Evolutionary conservation across 2,113 vertebrate species (phyloP).

Genomic region (Vanacampus margaritifer): DNA sequence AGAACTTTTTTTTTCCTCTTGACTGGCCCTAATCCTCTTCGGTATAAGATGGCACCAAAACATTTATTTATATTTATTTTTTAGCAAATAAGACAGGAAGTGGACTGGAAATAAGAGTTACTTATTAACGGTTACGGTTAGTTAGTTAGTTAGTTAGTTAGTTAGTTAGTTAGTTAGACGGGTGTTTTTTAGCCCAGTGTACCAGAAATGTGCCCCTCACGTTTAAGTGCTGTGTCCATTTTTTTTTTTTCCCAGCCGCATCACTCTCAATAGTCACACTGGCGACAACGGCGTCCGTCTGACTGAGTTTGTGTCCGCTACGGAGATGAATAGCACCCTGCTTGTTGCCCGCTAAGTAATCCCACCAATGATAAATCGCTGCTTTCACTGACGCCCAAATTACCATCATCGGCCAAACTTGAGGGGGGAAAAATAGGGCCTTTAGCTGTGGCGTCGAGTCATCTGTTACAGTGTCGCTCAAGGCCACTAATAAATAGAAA

Average conservation of each 20-base stretch:
- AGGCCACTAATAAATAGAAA: slow-evolving; percentile 63
- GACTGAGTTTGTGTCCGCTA: slow-evolving; percentile 62
- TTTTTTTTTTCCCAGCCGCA: slow-evolving; percentile 9
- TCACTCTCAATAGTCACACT: slow-evolving; percentile 17
- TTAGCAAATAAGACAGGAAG: too few species aligned
- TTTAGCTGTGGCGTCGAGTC: slow-evolving; percentile 48
- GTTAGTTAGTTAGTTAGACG: not conserved
- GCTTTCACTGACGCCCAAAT: slow-evolving; percentile 68
- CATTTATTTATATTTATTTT: too few species aligned
- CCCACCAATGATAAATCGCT: slow-evolving; percentile 67
- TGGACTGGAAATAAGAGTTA: too few species aligned
- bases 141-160: not conserved
- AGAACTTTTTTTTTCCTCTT: too few species aligned
- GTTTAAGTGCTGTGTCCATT: slow-evolving; percentile 13
- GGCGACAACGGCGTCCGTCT: slow-evolving; percentile 55
- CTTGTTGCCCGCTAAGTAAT: slow-evolving; percentile 70
- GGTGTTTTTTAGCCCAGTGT: not conserved
- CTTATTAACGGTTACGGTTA: too few species aligned
- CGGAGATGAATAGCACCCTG: slow-evolving; percentile 72
- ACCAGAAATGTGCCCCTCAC: not conserved
- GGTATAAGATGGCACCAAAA: too few species aligned
- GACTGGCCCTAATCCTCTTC: too few species aligned
- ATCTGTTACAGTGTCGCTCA: slow-evolving; percentile 68
- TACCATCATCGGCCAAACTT: slow-evolving; percentile 58
- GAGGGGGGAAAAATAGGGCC: slow-evolving; percentile 37